These are phyloP conservation scores for Apodemus agrarius DNA, from an alignment of 2,797 vertebrate genomes.

Conservation along the genomic window DNA sequence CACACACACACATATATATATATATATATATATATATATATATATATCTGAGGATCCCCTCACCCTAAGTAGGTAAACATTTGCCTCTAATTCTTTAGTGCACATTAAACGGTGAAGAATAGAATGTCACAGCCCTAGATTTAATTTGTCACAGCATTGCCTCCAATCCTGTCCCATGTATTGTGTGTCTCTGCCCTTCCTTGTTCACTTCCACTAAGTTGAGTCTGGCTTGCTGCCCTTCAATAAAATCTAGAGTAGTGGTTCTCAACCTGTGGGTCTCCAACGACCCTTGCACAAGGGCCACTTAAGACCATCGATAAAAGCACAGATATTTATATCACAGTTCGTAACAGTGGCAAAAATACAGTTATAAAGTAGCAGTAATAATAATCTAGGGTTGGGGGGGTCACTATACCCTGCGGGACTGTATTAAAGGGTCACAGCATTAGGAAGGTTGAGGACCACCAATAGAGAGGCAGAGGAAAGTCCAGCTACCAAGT, in stretches of 20 bases:
- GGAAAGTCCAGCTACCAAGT: neutral
- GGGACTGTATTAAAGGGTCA: neutral
- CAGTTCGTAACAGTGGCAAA: neutral
- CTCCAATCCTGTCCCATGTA: neutral
- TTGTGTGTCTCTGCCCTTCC: neutral
- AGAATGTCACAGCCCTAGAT: neutral
- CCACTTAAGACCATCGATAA: too few relatives aligned
- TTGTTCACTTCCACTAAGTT: neutral
- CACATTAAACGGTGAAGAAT: neutral
- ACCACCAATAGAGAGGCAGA: neutral
- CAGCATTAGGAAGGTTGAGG: neutral
- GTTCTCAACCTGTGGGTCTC: neutral
- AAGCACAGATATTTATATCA: neutral
- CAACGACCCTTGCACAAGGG: neutral
- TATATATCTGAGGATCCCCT: neutral
- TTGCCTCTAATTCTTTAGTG: constrained; percentile 15
- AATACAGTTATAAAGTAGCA: neutral
- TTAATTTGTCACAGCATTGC: constrained; percentile 42
- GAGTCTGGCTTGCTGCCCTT: neutral
- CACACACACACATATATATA: too few relatives aligned
- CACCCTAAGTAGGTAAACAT: neutral
- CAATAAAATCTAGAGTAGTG: neutral
- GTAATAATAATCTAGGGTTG: neutral
- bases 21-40: too few relatives aligned
- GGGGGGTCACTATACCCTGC: neutral